Evolutionary conservation across 2,797 vertebrate species (phyloP).

Genomic region (Neoniphon sammara): DNA sequence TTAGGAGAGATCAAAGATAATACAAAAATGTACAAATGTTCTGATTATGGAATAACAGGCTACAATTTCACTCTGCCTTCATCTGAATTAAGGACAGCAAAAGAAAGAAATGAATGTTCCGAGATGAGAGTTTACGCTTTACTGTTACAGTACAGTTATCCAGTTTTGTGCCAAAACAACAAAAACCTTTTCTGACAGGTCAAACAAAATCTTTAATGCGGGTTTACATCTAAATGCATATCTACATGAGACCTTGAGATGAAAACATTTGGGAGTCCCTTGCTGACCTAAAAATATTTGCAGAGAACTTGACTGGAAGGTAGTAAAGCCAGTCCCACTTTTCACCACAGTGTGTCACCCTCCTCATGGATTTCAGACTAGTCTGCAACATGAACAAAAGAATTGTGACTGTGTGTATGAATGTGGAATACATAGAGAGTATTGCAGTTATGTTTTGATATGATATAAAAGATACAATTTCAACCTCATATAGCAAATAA

Average conservation of each 20-base stretch:
- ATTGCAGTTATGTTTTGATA: not conserved
- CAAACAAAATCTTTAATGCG: not conserved
- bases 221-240: not conserved
- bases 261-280: not conserved
- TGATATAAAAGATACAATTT: not conserved
- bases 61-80: not conserved
- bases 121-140: not conserved
- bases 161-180: not conserved
- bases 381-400: slow-evolving; percentile 37
- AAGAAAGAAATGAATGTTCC: not conserved
- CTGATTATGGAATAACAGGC: too few relatives aligned
- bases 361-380: slow-evolving; percentile 42
- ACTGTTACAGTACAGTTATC: not conserved
- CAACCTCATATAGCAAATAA: not conserved
- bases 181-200: not conserved
- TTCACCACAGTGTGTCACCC: slow-evolving; percentile 75
- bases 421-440: not conserved
- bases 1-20: too few relatives aligned
- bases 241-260: not conserved
- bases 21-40: too few relatives aligned
- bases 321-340: slow-evolving; percentile 33
- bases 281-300: not conserved
- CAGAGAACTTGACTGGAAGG: not conserved
- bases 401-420: not conserved
- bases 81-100: not conserved